These are phyloP conservation scores for Lota lota DNA, from an alignment of 2,113 vertebrate species.

Conservation along the genomic window DNA sequence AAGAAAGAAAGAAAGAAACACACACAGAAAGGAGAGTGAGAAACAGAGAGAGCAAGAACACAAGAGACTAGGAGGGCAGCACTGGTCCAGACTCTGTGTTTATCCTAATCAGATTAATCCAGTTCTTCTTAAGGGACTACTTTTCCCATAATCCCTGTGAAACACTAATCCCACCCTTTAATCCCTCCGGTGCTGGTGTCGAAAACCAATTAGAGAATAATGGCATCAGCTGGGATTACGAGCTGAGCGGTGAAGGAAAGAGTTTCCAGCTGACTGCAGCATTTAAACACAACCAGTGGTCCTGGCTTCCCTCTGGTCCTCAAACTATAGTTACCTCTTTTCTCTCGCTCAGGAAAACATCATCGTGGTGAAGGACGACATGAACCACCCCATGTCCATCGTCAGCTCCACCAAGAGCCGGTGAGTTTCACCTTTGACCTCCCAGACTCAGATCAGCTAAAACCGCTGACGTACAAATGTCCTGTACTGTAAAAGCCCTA, in stretches of 20 bases:
- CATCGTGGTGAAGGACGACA: conserved; percentile 85
- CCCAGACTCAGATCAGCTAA: neutral
- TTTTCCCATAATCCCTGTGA: neutral
- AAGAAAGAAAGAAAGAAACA: no score
- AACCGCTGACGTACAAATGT: no score
- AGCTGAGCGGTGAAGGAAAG: no score
- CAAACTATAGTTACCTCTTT: neutral
- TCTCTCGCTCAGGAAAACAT: conserved; percentile 84
- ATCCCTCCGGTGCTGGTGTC: neutral
- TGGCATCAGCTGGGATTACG: no score
- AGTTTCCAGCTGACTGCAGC: no score
- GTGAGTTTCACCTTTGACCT: conserved; percentile 58
- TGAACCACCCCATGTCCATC: conserved; percentile 89
- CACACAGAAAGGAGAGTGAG: no score
- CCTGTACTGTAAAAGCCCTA: no score
- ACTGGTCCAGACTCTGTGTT: no score
- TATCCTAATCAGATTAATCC: neutral
- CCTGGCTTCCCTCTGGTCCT: neutral
- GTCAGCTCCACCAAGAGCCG: conserved; percentile 99
- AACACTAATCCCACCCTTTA: neutral
- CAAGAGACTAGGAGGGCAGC: no score
- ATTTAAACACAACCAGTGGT: no score
- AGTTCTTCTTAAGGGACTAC: neutral
- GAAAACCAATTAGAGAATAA: neutral
- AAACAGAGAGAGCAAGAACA: no score